These are phyloP conservation scores for Globodera ellingtonae DNA, from an alignment of 1,140 invertebrate genomes.

Conservation along the genomic window DNA sequence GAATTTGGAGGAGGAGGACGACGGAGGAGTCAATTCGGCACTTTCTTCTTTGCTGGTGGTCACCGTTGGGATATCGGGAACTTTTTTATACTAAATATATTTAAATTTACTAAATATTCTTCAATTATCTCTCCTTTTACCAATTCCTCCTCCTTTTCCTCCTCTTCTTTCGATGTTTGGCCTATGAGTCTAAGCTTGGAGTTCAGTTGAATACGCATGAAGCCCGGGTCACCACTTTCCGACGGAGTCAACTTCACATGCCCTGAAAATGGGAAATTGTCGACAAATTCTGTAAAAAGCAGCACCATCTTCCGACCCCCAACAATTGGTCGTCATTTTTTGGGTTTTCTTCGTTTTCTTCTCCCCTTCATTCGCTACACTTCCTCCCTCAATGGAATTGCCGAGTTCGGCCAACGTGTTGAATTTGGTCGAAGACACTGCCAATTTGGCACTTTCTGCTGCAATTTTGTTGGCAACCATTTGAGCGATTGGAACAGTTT, in stretches of 20 bases:
- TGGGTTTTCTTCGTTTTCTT: neutral
- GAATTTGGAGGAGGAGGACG: neutral
- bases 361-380: neutral
- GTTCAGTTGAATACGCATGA: neutral
- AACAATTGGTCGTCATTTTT: neutral
- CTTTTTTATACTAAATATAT: neutral
- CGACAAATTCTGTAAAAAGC: neutral
- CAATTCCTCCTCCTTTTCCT: neutral
- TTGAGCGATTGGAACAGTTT: slow-evolving; percentile 20
- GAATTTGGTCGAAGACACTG: slow-evolving; percentile 21
- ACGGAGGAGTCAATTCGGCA: neutral
- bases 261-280: neutral
- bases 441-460: slow-evolving; percentile 11
- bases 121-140: neutral
- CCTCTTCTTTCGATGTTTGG: neutral
- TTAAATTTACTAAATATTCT: neutral
- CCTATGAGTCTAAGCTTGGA: neutral
- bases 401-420: slow-evolving; percentile 10
- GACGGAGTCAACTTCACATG: neutral
- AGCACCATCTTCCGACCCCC: neutral
- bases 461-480: slow-evolving; percentile 18
- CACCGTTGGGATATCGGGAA: neutral
- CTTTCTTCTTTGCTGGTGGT: neutral
- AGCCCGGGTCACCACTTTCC: slow-evolving; percentile 6
- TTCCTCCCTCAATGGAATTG: neutral